phyloP scores from a whole-genome alignment of 1,140 invertebrate species.

The Chymomyza costata region DNA sequence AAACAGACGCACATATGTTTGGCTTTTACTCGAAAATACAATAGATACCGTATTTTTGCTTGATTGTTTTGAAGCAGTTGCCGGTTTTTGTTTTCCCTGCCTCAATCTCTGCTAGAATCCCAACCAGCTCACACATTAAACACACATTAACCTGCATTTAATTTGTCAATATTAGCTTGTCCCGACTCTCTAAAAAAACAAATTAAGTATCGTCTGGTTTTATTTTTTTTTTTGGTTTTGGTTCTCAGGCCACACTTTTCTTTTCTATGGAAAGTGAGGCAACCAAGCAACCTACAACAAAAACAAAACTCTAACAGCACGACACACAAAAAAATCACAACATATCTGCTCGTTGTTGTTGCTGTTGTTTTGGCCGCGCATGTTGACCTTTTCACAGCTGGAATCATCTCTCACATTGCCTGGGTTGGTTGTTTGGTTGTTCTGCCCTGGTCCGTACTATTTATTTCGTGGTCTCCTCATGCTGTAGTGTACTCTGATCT shows the following conservation, averaged over 20 bases:
- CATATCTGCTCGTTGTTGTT: constrained; percentile 26
- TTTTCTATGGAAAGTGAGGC: constrained; percentile 67
- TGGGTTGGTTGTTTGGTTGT: constrained; percentile 36
- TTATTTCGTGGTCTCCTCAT: constrained; percentile 18
- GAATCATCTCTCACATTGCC: constrained; percentile 59
- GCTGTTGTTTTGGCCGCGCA: constrained; percentile 7
- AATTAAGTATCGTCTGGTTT: constrained; percentile 10
- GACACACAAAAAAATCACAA: constrained; percentile 41
- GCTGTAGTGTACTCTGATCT: too few relatives aligned
- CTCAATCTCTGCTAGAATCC: neutral
- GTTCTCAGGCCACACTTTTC: constrained; percentile 68
- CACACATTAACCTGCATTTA: constrained; percentile 67
- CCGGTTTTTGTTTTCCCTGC: neutral
- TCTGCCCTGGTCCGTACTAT: constrained; percentile 6
- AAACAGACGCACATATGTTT: constrained; percentile 31
- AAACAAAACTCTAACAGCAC: constrained; percentile 32
- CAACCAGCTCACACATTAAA: constrained; percentile 47
- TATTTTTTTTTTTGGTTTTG: constrained; percentile 27
- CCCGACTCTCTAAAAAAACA: constrained; percentile 3
- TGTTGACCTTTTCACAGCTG: constrained; percentile 71
- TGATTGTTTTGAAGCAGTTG: neutral
- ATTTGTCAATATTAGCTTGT: constrained; percentile 69
- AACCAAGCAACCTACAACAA: constrained; percentile 9
- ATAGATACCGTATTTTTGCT: neutral
- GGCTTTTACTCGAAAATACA: neutral